phyloP scores from a whole-genome alignment of 2,797 vertebrate genomes.

The Bovichtus variegatus region DNA sequence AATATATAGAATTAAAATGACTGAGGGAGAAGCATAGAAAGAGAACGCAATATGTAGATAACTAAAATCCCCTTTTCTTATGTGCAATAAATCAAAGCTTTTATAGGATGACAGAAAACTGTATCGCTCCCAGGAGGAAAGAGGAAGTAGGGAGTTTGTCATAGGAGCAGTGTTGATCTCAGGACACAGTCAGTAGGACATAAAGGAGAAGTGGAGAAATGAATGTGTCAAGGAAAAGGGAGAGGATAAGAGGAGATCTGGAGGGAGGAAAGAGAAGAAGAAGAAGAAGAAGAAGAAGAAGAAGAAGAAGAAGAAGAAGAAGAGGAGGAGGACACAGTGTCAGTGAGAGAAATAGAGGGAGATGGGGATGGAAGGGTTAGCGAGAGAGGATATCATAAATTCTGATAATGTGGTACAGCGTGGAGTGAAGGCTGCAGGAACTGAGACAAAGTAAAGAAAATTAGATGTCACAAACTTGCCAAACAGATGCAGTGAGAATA shows the following conservation, averaged over 20 bases:
- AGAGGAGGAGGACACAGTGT: not conserved
- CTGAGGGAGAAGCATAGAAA: slow-evolving; percentile 22
- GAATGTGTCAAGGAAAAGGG: slow-evolving; percentile 45
- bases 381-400: slow-evolving; percentile 67
- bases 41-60: slow-evolving; percentile 53
- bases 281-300: not conserved
- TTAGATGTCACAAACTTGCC: slow-evolving; percentile 64
- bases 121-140: slow-evolving; percentile 46
- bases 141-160: slow-evolving; percentile 48
- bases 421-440: slow-evolving; percentile 63
- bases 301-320: not conserved
- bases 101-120: slow-evolving; percentile 64
- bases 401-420: slow-evolving; percentile 53
- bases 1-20: slow-evolving; percentile 30
- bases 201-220: slow-evolving; percentile 33
- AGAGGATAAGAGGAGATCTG: slow-evolving; percentile 53
- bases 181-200: slow-evolving; percentile 38
- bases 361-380: slow-evolving; percentile 23
- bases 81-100: slow-evolving; percentile 75
- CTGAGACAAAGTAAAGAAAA: slow-evolving; percentile 68
- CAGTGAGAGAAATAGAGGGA: slow-evolving; percentile 19
- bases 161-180: slow-evolving; percentile 45
- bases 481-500: slow-evolving; percentile 48
- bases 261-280: not conserved
- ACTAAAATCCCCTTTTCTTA: slow-evolving; percentile 64